Base-by-base conservation (phyloP, 2,113 vertebrate species). In the Astatoreochromis straeleni region DNA sequence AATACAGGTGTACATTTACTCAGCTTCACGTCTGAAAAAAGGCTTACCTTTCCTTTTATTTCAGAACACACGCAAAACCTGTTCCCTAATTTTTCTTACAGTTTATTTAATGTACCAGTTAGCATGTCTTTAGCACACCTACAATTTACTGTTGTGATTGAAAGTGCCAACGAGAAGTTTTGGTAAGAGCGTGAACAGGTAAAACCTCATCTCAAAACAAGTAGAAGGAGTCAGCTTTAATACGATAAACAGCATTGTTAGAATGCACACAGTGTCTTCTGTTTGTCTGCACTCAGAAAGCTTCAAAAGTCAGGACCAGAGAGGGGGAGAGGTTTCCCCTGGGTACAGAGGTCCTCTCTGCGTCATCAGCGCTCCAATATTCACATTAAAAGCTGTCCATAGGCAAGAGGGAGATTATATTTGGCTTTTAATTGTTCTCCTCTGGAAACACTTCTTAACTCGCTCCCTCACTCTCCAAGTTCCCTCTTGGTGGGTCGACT, bases 361-460 rank as follows among this genome's bases (percentile, higher is more conserved):
- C 70, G 35, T 88, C 91, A 91, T 54, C 70, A 79, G 65, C 21
- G 11, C 79, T 88, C 88, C 65, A 29, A 81, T 83, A 82, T 88
- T 88, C 81, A 84, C 60, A 86, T 83, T 86, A 84, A 86, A 85
- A 87, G 42, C 40, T 21, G 81, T 60, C 51, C 88, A 90, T 35
- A 31, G 78, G 86, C 70, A 19, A 82, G 29, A 51, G 68, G 58
- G 47, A 83, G 60, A 65, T 87, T 90, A 87, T 84, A 83, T 90
- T 90, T 85, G 55, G 80, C 63, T 83, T 88, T 85, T 91, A 93
- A 93, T 89, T 94, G 90, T 92, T 90, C 87, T 87, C 70, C 58
- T 47, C 70, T 21, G 89, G 91, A 88, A 89, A 57, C 63, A 11
- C 78, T 63, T 55, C n/a, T 49, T n/a, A 10, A 26, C 75, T 49